Conservation (phyloP, 2,797 vertebrate genomes). For the Poliocrania exsul region DNA sequence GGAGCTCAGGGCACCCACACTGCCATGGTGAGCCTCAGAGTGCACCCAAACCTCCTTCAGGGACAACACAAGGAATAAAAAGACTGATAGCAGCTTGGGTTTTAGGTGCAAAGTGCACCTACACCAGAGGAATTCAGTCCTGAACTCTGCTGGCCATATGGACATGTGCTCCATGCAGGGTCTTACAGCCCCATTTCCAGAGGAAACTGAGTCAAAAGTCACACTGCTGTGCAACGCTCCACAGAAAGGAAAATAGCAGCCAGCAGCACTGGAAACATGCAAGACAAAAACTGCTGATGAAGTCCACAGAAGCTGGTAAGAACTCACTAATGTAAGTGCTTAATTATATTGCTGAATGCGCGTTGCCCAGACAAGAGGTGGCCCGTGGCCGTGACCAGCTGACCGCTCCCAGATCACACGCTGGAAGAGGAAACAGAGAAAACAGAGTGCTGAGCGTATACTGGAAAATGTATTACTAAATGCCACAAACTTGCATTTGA, state of each 20-base stretch:
- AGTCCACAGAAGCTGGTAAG: neutral
- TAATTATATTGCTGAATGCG: constrained; percentile 20
- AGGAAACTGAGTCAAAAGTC: neutral
- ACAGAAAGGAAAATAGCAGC: neutral
- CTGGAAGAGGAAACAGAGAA: neutral
- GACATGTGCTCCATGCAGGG: rapidly evolving
- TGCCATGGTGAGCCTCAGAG: neutral
- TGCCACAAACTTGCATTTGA: constrained; percentile 44
- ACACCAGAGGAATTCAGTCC: neutral
- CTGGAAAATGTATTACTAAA: constrained; percentile 58
- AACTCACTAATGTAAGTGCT: constrained; percentile 19
- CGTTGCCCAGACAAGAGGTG: constrained; percentile 2
- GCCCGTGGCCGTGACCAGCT: neutral
- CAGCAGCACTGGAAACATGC: neutral
- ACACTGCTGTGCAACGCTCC: neutral
- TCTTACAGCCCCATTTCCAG: neutral
- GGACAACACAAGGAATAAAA: neutral
- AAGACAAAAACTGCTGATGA: neutral
- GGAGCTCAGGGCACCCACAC: rapidly evolving
- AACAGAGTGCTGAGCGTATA: constrained; percentile 32
- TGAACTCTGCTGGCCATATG: neutral
- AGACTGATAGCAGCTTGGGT: neutral
- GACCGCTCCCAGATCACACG: neutral
- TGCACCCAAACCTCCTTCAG: neutral
- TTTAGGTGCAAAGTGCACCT: neutral